Evolutionary conservation across 2,888 invertebrate genomes (phyloP).

Genomic region (Unio delphinus): DNA sequence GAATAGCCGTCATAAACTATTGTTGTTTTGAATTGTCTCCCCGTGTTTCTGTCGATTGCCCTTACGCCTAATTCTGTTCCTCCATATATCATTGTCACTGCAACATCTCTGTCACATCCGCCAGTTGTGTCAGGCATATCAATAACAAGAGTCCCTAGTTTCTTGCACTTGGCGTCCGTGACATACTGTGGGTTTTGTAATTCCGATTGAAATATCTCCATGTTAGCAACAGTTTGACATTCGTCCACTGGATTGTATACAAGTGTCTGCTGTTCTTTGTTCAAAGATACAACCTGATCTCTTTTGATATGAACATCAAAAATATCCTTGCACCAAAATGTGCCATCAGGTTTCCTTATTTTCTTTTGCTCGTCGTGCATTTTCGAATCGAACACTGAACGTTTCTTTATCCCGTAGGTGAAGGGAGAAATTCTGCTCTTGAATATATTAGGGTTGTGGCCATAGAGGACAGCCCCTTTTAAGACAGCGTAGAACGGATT

Average conservation of each 20-base stretch:
- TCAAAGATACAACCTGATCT: conserved; percentile 10
- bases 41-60: conserved; percentile 17
- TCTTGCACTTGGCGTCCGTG: conserved; percentile 17
- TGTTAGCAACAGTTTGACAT: conserved; percentile 10
- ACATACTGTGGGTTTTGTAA: conserved; percentile 19
- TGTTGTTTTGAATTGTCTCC: conserved; percentile 5
- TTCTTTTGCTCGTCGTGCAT: conserved; percentile 12
- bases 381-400: conserved; percentile 5
- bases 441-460: conserved; percentile 22
- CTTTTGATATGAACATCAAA: conserved; percentile 17
- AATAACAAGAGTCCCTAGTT: conserved; percentile 25
- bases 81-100: conserved; percentile 33
- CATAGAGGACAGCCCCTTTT: conserved; percentile 24
- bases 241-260: conserved; percentile 9
- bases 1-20: too few species aligned
- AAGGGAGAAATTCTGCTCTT: conserved; percentile 19
- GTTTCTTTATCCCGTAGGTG: conserved; percentile 16
- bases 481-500: conserved; percentile 26
- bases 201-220: conserved; percentile 18
- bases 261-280: conserved; percentile 1
- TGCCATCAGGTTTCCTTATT: conserved; percentile 5
- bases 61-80: conserved; percentile 34
- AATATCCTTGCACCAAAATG: conserved; percentile 12
- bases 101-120: conserved; percentile 13
- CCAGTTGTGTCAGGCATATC: conserved; percentile 29